These are phyloP conservation scores for Tympanuchus pallidicinctus DNA, from an alignment of 2,113 vertebrate genomes.

Conservation along the genomic window DNA sequence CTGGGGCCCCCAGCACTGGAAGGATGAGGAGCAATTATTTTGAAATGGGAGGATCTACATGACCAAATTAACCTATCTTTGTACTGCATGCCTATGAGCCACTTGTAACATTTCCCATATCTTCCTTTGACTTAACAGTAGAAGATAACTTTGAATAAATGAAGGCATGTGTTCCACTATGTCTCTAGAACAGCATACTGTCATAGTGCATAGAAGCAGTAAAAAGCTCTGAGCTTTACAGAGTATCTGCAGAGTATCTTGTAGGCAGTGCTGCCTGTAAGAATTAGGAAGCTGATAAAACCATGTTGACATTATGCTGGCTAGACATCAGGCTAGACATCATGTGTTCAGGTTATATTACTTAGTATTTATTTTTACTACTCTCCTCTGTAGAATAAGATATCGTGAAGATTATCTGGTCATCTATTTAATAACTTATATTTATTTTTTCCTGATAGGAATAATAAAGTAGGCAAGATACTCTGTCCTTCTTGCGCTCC, in stretches of 20 bases:
- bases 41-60: neutral
- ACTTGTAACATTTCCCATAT: neutral
- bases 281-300: neutral
- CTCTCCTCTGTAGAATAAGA: neutral
- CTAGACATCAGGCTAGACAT: neutral
- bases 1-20: neutral
- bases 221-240: neutral
- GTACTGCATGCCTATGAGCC: no score
- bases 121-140: neutral
- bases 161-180: neutral
- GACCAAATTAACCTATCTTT: neutral
- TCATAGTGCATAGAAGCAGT: rapidly evolving
- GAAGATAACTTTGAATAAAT: neutral
- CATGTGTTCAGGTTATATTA: neutral
- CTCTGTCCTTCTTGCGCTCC: neutral
- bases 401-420: neutral
- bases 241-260: rapidly evolving
- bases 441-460: neutral
- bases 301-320: rapidly evolving
- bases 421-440: neutral
- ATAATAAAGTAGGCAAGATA: neutral
- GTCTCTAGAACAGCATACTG: neutral
- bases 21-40: neutral
- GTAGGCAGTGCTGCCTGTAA: neutral
- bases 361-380: neutral